Conservation (phyloP, 2,797 vertebrate species). For the Odontamblyopus lacepedii region DNA sequence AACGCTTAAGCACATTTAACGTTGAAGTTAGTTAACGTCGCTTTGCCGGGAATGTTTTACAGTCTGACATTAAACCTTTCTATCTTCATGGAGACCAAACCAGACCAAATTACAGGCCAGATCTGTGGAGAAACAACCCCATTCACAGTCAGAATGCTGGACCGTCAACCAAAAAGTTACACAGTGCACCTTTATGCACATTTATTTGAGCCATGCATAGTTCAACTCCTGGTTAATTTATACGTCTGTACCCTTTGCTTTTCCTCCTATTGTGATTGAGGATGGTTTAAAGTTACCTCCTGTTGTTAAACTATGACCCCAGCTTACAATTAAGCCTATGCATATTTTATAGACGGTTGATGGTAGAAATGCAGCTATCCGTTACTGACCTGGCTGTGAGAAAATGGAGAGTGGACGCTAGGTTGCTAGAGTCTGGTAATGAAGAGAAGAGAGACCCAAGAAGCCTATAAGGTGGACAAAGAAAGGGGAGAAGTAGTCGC, state of each 20-base stretch:
- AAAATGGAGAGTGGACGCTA: conserved; percentile 15
- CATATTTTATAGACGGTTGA: conserved; percentile 72
- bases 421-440: conserved; percentile 16
- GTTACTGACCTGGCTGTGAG: conserved; percentile 60
- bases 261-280: conserved; percentile 28
- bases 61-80: too few relatives aligned
- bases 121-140: too few relatives aligned
- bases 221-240: conserved; percentile 24
- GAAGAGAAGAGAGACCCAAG: conserved; percentile 14
- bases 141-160: too few relatives aligned
- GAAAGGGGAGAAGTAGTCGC: conserved; percentile 13
- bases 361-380: conserved; percentile 60
- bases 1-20: conserved; percentile 5
- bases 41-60: too few relatives aligned
- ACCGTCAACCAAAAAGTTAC: too few relatives aligned
- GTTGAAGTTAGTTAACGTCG: too few relatives aligned
- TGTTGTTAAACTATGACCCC: conserved; percentile 73
- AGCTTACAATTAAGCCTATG: conserved; percentile 70
- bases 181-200: conserved; percentile 27
- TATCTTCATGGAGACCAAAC: too few relatives aligned
- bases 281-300: conserved; percentile 58
- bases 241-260: conserved; percentile 11
- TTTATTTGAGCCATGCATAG: conserved; percentile 38
- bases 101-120: too few relatives aligned
- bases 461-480: conserved; percentile 27